Conservation (phyloP, 2,797 vertebrate genomes). For the Epinephelus malabaricus region DNA sequence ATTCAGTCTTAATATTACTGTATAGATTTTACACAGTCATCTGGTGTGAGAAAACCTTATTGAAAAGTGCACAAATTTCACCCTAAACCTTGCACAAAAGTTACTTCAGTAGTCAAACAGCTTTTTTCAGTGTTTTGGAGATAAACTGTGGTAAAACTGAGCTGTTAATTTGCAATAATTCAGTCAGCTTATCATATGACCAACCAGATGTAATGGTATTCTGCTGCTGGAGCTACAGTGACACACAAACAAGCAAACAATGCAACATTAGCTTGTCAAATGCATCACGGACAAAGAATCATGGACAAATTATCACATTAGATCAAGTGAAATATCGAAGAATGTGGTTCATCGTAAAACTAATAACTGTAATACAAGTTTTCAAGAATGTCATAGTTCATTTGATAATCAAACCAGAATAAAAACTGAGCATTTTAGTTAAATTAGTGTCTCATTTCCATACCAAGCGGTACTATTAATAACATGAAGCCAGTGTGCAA, state of each 20-base stretch:
- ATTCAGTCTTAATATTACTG: background rate
- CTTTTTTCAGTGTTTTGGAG: background rate
- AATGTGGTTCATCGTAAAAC: constrained; percentile 55
- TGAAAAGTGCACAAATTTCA: background rate
- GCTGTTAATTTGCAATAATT: background rate
- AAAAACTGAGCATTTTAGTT: constrained; percentile 67
- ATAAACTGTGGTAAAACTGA: background rate
- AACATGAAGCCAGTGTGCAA: constrained; percentile 74
- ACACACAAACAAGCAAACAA: constrained; percentile 20
- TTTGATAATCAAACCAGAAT: constrained; percentile 74
- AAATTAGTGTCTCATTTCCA: constrained; percentile 84
- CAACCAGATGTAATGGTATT: constrained; percentile 21
- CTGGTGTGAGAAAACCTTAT: background rate
- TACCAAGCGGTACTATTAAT: constrained; percentile 82
- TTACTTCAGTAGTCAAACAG: background rate
- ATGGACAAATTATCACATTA: constrained; percentile 27
- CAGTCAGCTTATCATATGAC: background rate
- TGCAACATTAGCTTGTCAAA: constrained; percentile 23
- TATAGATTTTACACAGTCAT: background rate
- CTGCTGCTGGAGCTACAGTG: background rate
- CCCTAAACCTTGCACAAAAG: background rate
- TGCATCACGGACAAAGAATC: background rate
- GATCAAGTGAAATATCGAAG: constrained; percentile 51
- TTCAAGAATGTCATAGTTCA: constrained; percentile 66
- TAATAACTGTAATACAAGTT: constrained; percentile 54